Evolutionary conservation across 2,797 vertebrate species (phyloP).

Genomic region (Forpus xanthops): DNA sequence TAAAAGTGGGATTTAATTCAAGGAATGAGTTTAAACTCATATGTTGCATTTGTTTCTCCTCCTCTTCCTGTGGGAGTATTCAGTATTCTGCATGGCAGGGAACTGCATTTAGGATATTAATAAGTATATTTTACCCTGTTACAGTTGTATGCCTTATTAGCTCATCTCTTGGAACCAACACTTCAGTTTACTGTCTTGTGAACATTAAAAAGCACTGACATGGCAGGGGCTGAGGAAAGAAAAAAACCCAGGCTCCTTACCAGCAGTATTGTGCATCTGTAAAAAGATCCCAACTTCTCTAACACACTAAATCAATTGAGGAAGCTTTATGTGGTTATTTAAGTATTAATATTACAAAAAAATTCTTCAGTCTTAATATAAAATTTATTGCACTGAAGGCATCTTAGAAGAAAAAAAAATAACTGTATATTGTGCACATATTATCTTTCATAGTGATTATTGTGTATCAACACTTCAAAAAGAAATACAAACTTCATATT

Average conservation of each 20-base stretch:
- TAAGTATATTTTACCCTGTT: slow-evolving; percentile 33
- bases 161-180: slow-evolving; percentile 52
- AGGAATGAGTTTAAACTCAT: slow-evolving; percentile 48
- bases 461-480: not conserved
- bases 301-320: not conserved
- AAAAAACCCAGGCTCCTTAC: not conserved
- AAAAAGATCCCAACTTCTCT: not conserved
- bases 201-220: slow-evolving; percentile 47
- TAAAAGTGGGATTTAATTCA: slow-evolving; percentile 59
- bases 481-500: not conserved
- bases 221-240: slow-evolving; percentile 15
- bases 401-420: not conserved
- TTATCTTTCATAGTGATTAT: not conserved
- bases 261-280: not conserved
- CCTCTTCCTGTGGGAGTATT: slow-evolving; percentile 54
- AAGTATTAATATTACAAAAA: not conserved
- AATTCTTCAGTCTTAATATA: not conserved
- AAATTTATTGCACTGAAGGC: not conserved
- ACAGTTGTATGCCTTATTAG: slow-evolving; percentile 19
- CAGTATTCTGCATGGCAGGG: slow-evolving; percentile 26
- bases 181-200: slow-evolving; percentile 42
- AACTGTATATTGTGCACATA: not conserved
- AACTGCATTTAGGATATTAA: slow-evolving; percentile 22
- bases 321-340: not conserved
- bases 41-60: slow-evolving; percentile 12